Percentiles rank a stretch among this genome's conserved stretches.
These are phyloP conservation scores for Coelopa frigida DNA, from an alignment of 1,140 invertebrate genomes.

Conservation along the genomic window DNA sequence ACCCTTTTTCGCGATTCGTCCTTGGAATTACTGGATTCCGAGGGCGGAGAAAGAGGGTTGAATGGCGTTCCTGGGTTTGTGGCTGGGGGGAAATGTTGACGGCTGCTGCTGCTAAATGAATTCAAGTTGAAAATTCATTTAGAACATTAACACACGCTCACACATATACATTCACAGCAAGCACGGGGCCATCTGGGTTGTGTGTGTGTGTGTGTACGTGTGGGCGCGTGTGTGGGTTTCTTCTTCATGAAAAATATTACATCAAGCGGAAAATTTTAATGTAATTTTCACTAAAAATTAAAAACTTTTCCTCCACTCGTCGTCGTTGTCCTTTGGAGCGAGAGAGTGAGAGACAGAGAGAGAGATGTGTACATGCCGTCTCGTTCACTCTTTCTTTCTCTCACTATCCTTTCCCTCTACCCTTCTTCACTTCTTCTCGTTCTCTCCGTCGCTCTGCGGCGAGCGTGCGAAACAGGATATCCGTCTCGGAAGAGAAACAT, in stretches of 20 bases:
- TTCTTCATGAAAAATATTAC: slow-evolving; percentile 41
- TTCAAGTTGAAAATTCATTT: slow-evolving; percentile 43
- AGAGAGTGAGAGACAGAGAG: background rate
- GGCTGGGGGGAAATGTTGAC: background rate
- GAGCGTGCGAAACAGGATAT: slow-evolving; percentile 31
- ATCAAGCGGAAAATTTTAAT: slow-evolving; percentile 45
- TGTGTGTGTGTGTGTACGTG: background rate
- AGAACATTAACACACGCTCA: slow-evolving; percentile 30
- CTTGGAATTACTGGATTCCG: too few relatives aligned
- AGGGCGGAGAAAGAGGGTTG: too few relatives aligned
- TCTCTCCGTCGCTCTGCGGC: slow-evolving; percentile 23
- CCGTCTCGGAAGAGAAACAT: slow-evolving; percentile 41
- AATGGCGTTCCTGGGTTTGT: too few relatives aligned
- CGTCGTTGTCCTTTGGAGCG: background rate
- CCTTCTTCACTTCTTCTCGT: slow-evolving; percentile 1
- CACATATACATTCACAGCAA: slow-evolving; percentile 2
- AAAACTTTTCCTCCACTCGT: slow-evolving; percentile 29
- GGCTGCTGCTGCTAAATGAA: slow-evolving; percentile 22
- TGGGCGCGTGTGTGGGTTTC: slow-evolving; percentile 12
- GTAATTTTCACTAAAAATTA: slow-evolving; percentile 44
- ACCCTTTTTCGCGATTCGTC: too few relatives aligned
- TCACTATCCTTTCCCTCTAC: background rate
- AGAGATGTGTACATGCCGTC: slow-evolving; percentile 13
- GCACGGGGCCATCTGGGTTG: background rate
- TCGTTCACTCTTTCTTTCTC: background rate